phyloP scores from a whole-genome alignment of 1,140 invertebrate genomes.

The Oppia nitens region DNA sequence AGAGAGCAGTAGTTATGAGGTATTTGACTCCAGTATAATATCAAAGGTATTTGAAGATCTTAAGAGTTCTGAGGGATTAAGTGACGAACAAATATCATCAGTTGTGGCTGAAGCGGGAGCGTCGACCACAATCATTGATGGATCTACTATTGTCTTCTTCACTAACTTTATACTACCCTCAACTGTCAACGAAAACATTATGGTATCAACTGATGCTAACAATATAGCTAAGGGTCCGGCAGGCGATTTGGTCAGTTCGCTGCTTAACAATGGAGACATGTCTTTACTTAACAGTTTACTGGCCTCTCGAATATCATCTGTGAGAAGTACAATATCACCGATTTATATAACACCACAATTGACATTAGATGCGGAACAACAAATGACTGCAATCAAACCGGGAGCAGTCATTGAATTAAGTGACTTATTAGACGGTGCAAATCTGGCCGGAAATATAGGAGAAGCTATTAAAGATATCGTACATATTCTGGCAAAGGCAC shows the following conservation, averaged over 20 bases:
- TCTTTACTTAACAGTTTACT: not conserved
- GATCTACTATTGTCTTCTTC: slow-evolving; percentile 21
- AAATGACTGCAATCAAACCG: slow-evolving; percentile 20
- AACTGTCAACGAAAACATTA: not conserved
- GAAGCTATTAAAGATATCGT: slow-evolving; percentile 25
- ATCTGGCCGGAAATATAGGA: slow-evolving; percentile 22
- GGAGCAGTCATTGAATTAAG: slow-evolving; percentile 23
- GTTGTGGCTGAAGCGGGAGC: not conserved
- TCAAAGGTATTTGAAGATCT: slow-evolving; percentile 1
- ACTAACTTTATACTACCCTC: slow-evolving; percentile 20
- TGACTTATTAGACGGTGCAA: slow-evolving; percentile 22
- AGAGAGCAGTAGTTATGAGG: not conserved
- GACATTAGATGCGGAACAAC: slow-evolving; percentile 8
- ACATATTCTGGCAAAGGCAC: slow-evolving; percentile 19
- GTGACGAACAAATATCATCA: slow-evolving; percentile 2
- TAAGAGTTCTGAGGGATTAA: not conserved
- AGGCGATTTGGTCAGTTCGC: not conserved
- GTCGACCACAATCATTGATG: slow-evolving; percentile 17
- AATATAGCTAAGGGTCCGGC: slow-evolving; percentile 6
- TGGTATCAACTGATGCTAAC: not conserved
- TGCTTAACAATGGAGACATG: slow-evolving; percentile 4
- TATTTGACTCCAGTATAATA: slow-evolving; percentile 1
- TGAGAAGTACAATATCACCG: slow-evolving; percentile 1
- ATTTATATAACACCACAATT: not conserved
- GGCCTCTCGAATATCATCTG: not conserved